phyloP scores from a whole-genome alignment of 2,888 invertebrate species.

The Peribatodes rhomboidaria region DNA sequence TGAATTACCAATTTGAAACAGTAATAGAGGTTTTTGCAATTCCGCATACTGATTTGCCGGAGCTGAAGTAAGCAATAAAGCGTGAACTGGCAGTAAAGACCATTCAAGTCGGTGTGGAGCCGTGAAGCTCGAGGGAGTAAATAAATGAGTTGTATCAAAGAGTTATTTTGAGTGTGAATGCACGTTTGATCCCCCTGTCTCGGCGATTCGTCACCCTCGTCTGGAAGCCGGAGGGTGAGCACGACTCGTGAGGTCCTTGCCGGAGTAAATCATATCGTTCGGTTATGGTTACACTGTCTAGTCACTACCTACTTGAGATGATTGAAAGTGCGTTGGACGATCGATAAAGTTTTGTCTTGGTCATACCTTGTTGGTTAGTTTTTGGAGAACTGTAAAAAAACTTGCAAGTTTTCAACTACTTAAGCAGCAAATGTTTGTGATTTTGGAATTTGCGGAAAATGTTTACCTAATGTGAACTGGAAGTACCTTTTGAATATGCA shows the following conservation, averaged over 20 bases:
- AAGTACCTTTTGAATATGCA: too few relatives aligned
- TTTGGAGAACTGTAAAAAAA: background rate
- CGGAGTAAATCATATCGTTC: constrained; percentile 27
- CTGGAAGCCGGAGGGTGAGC: constrained; percentile 37
- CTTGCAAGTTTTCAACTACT: too few relatives aligned
- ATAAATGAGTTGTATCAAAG: constrained; percentile 58
- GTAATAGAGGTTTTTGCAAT: constrained; percentile 16
- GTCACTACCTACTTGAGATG: background rate
- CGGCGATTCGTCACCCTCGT: constrained; percentile 48
- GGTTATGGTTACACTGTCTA: constrained; percentile 24
- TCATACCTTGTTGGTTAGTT: background rate
- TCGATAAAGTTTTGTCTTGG: constrained; percentile 1
- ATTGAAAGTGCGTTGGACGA: constrained; percentile 8
- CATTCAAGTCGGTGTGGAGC: constrained; percentile 19
- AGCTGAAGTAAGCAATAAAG: constrained; percentile 2
- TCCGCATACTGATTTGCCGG: constrained; percentile 13
- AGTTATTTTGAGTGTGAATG: constrained; percentile 65
- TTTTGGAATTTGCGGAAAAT: too few relatives aligned
- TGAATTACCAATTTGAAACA: constrained; percentile 26
- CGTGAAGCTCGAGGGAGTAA: constrained; percentile 30
- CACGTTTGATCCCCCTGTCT: constrained; percentile 62
- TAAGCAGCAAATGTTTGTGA: background rate
- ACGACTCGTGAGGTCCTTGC: constrained; percentile 11
- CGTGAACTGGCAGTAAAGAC: constrained; percentile 11
- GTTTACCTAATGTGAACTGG: too few relatives aligned